Evolutionary conservation across 1,140 invertebrate genomes (phyloP), one percentile per base, ranked within the genome.

Genomic region (Saccostrea glomerata): DNA sequence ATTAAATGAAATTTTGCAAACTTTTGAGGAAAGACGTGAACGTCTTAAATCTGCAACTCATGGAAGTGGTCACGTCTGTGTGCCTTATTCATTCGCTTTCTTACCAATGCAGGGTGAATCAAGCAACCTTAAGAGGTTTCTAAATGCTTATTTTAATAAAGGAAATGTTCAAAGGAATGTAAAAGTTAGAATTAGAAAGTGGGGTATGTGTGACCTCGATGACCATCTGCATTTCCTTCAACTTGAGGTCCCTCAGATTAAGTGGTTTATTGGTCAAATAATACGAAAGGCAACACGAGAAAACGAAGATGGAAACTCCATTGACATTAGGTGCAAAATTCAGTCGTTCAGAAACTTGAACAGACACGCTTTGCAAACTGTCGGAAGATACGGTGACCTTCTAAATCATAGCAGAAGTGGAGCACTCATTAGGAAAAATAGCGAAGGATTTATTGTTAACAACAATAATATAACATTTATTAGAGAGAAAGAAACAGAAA

Each of bases 401-500:
- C 20, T 66, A 20, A 20, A 66, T 23, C 20, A 66, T 7, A 66
- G 20, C 20, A n/a, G 20, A 9, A 66, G 60, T 66, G 60, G 60
- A 66, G 23, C 20, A 23, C 60, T 66, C 23, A n/a, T 66, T 20
- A 20, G 20, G 23, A 66, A 66, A 20, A 23, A 17, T 9, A 20
- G 15, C 2, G 20, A 66, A 3, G 60, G 3, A 20, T 66, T n/a
- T 66, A 66, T 66, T 11, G 60, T 66, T 23, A 66, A 66, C 20
- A 66, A 23, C 23, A 20, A 20, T 20, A 66, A 66, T n/a, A 66
- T 66, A 3, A 20, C 20, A 20, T 66, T n/a, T 66, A 66, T 66
- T 66, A 13, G 60, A 20, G 60, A 66, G 23, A 66, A 66, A 66
- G 60, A 66, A 66, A 66, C 60, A 66, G 60, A 66, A 66, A 66